Conservation (phyloP, 2,113 vertebrate species). For the Chamaetylas fuelleborni region DNA sequence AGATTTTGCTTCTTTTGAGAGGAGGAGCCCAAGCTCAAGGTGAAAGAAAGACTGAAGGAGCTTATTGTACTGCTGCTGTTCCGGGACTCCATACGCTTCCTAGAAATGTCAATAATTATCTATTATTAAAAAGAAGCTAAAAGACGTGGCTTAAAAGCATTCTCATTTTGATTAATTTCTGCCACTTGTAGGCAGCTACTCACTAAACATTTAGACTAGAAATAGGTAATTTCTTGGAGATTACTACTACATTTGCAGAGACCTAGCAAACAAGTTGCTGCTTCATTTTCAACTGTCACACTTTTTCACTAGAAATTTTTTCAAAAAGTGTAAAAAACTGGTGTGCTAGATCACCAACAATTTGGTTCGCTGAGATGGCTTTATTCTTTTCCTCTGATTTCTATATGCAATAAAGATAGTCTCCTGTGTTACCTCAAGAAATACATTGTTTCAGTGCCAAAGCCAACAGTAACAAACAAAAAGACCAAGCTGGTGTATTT, state of each 20-base stretch:
- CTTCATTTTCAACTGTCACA: not conserved
- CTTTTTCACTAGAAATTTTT: not conserved
- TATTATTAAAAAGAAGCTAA: conserved; percentile 5
- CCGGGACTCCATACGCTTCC: not conserved
- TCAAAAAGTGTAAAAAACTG: not conserved
- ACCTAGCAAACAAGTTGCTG: not conserved
- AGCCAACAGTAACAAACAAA: not conserved
- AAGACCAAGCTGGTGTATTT: not conserved
- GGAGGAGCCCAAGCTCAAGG: not conserved
- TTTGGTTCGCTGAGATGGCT: not conserved
- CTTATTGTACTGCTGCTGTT: not conserved
- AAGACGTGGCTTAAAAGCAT: not conserved
- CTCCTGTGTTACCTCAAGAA: not conserved
- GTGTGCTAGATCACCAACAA: not conserved
- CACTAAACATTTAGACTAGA: conserved; percentile 16
- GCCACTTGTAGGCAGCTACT: not conserved
- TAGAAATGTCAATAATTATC: conserved; percentile 5
- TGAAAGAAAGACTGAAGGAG: not conserved
- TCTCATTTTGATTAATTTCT: conserved; percentile 16
- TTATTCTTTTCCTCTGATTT: not conserved
- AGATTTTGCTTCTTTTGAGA: not conserved
- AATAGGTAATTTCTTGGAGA: not conserved
- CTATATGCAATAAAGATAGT: not conserved
- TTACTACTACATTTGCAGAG: not conserved
- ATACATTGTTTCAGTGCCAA: not conserved